Conservation (phyloP, 2,888 invertebrate species). For the Mesorhabditis spiculigera region DNA sequence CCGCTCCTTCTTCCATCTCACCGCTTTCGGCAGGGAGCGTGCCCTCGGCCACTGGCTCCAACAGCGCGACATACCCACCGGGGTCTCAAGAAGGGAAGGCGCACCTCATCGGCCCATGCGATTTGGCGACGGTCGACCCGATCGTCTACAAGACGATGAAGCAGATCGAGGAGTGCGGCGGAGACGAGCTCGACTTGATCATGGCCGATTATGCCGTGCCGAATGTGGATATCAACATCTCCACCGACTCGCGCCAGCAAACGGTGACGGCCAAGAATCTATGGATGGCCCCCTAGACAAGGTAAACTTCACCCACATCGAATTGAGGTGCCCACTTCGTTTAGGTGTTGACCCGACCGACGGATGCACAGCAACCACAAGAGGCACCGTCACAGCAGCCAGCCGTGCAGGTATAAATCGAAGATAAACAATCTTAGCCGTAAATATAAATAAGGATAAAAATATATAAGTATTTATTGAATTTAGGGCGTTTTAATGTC, state of each 20-base stretch:
- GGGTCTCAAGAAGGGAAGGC: slow-evolving; percentile 32
- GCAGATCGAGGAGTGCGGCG: slow-evolving; percentile 64
- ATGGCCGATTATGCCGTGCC: slow-evolving; percentile 85
- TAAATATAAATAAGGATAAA: too few species aligned
- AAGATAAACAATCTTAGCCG: too few species aligned
- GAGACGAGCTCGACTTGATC: slow-evolving; percentile 61
- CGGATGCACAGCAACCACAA: too few species aligned
- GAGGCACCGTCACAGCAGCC: too few species aligned
- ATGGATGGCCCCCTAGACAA: slow-evolving; percentile 67
- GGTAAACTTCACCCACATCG: too few species aligned
- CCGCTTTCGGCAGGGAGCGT: slow-evolving; percentile 88
- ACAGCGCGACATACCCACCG: slow-evolving; percentile 16
- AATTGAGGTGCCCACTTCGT: too few species aligned
- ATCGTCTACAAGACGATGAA: slow-evolving; percentile 20
- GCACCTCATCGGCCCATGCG: slow-evolving; percentile 28
- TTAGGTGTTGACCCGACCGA: too few species aligned
- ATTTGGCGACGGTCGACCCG: slow-evolving; percentile 11
- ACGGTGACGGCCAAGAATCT: slow-evolving; percentile 73
- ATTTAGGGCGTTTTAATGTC: too few species aligned
- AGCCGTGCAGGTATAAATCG: too few species aligned
- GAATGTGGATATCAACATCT: slow-evolving; percentile 5
- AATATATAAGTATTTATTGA: too few species aligned
- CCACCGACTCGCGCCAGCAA: neutral
- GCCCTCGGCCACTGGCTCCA: slow-evolving; percentile 83
- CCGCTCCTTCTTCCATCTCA: too few species aligned